phyloP scores from a whole-genome alignment of 2,797 vertebrate genomes.

The Lateolabrax maculatus region DNA sequence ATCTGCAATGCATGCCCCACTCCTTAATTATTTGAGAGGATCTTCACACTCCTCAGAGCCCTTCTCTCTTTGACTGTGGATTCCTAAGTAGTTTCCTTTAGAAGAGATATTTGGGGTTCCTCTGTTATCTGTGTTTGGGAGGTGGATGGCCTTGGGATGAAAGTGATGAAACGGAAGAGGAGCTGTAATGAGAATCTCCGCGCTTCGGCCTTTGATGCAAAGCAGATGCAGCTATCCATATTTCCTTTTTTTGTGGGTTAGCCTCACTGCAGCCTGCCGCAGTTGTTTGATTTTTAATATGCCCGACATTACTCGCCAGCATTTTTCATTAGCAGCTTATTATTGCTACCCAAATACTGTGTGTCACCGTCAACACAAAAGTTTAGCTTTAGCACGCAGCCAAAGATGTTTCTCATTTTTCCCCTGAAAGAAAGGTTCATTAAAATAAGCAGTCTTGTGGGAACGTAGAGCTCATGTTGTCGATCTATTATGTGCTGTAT shows the following conservation, averaged over 20 bases:
- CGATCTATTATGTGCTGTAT: background rate
- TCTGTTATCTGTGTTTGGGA: slow-evolving; percentile 71
- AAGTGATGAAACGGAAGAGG: slow-evolving; percentile 72
- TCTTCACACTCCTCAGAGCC: slow-evolving; percentile 59
- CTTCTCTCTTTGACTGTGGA: slow-evolving; percentile 54
- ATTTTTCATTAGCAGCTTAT: slow-evolving; percentile 65
- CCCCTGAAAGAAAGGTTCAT: slow-evolving; percentile 18
- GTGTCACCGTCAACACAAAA: slow-evolving; percentile 33
- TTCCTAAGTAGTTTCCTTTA: slow-evolving; percentile 66
- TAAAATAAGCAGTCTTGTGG: slow-evolving; percentile 27
- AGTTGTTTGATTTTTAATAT: slow-evolving; percentile 75
- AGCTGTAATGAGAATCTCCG: slow-evolving; percentile 74
- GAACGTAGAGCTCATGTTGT: background rate
- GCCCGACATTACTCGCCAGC: slow-evolving; percentile 44
- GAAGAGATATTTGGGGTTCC: slow-evolving; percentile 62
- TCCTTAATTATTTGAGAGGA: slow-evolving; percentile 82
- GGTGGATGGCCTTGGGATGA: slow-evolving; percentile 73
- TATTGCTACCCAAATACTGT: slow-evolving; percentile 53
- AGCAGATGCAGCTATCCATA: slow-evolving; percentile 61
- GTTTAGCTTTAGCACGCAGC: slow-evolving; percentile 33
- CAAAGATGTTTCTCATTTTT: slow-evolving; percentile 24
- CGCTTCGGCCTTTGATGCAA: slow-evolving; percentile 71
- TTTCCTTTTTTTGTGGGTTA: slow-evolving; percentile 37
- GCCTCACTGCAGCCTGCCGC: slow-evolving; percentile 52
- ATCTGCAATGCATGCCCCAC: slow-evolving; percentile 71